A percentile compares a stretch with the other conserved stretches of the same genome.
Conservation (phyloP, 2,888 invertebrate genomes). For the Agrotis ipsilon region DNA sequence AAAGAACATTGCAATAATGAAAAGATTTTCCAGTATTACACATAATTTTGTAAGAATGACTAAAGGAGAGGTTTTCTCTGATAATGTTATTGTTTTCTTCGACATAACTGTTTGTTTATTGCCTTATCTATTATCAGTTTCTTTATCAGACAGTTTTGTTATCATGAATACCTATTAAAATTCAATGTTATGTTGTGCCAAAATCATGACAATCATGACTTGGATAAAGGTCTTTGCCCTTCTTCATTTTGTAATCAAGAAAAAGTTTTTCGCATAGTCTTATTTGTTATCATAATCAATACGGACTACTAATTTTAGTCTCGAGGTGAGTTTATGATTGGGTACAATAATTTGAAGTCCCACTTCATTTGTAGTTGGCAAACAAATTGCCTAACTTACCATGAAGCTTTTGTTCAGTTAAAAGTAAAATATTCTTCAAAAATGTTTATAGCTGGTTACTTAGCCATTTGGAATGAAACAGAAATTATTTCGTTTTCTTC, state of each 20-base stretch:
- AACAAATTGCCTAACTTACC: no score
- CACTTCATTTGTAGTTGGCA: no score
- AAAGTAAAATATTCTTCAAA: no score
- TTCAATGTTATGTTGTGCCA: slow-evolving; percentile 6
- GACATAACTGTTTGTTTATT: slow-evolving; percentile 18
- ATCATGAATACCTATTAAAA: slow-evolving; percentile 25
- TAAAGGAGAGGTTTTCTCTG: background rate
- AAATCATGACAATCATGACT: background rate
- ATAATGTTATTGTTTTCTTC: slow-evolving; percentile 26
- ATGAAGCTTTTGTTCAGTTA: no score
- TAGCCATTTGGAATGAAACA: no score
- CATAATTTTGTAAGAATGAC: slow-evolving; percentile 19
- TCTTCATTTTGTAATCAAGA: background rate
- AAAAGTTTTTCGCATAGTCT: background rate
- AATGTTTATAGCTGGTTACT: no score
- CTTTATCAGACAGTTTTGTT: slow-evolving; percentile 1
- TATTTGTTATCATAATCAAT: background rate
- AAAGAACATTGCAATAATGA: slow-evolving; percentile 17
- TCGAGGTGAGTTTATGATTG: no score
- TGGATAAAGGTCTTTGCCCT: background rate
- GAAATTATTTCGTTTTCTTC: no score
- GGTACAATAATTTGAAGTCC: no score
- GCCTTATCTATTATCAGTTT: slow-evolving; percentile 10
- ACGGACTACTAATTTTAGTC: no score
- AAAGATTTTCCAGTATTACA: slow-evolving; percentile 8